Base-by-base conservation (phyloP, 2,888 invertebrate species). In the Coelopa pilipes region DNA sequence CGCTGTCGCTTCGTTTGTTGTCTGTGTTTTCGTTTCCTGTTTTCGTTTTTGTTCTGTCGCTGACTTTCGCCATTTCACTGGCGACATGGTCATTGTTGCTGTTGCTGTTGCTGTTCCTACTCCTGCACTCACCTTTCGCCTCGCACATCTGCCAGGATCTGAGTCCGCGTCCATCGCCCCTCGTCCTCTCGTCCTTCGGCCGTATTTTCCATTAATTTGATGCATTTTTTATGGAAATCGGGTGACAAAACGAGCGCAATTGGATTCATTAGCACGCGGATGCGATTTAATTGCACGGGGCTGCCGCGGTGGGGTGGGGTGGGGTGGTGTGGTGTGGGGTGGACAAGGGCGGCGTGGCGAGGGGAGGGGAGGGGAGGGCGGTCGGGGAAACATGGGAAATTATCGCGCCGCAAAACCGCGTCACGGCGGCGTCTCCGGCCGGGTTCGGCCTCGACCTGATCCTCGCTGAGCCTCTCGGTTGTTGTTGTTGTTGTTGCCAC, bases 201-300 rank as follows among this genome's bases (percentile, higher is more conserved):
- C n/a, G 53, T n/a, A 53, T 53, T 53, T 53, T 53, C 34, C 53
- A 53, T 53, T 15, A 53, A 15, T 53, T 53, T 53, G 13, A 53
- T 53, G n/a, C 53, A 53, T 53, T 53, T 53, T 53, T 53, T 53
- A 53, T 53, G 53, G 13, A 53, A n/a, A 15, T 53, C n/a, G 53
- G 53, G 53, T 53, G n/a, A 53, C 13, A 53, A 53, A 53, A 53
- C 53, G 53, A 53, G 53, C n/a, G n/a, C 3, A 53, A n/a, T 53
- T 53, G 53, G 53, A 13, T 34, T 53, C 53, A 53, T 53, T 53
- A 53, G 53, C 53, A n/a, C 53, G 10, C 53, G 53, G n/a, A 53
- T 53, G 53, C 10, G n/a, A 15, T 53, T 53, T 53, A 53, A 53
- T 53, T 53, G 53, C 53, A 53, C n/a, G 2, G 34, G 34, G 34